phyloP scores from a whole-genome alignment of 2,113 vertebrate species.

The Octodon degus region DNA sequence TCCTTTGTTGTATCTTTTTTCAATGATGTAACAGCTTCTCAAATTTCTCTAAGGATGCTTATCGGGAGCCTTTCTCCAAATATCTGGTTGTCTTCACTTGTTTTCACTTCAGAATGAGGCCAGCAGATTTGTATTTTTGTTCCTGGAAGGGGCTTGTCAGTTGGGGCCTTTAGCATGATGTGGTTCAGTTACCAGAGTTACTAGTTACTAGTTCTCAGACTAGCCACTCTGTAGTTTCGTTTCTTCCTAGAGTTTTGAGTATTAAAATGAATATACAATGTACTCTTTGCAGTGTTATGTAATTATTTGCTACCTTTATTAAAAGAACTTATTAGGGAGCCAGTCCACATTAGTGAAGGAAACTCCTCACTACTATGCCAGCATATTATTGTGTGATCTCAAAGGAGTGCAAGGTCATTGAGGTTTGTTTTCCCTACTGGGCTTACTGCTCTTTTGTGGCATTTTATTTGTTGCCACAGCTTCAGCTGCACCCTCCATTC shows the following conservation, averaged over 20 bases:
- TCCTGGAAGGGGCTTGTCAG: neutral
- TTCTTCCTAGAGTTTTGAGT: neutral
- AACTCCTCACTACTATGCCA: neutral
- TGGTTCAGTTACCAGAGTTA: neutral
- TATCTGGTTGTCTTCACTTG: neutral
- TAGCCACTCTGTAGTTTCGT: neutral
- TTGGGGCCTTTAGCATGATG: neutral
- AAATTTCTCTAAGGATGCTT: constrained; percentile 1
- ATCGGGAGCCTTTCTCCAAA: neutral
- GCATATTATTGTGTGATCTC: neutral
- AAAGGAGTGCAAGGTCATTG: neutral
- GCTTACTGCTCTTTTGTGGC: neutral
- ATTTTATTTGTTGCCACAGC: neutral
- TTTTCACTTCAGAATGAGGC: neutral
- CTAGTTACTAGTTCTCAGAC: neutral
- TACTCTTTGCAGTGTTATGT: neutral
- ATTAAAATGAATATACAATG: neutral
- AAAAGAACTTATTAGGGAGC: neutral
- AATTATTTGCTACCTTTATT: neutral
- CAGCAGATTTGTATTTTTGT: neutral
- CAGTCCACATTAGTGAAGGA: neutral
- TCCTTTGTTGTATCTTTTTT: neutral
- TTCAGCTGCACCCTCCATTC: neutral
- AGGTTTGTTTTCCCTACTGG: neutral
- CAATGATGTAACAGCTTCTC: neutral